phyloP scores from a whole-genome alignment of 2,888 invertebrate species.

The Xestobium rufovillosum region DNA sequence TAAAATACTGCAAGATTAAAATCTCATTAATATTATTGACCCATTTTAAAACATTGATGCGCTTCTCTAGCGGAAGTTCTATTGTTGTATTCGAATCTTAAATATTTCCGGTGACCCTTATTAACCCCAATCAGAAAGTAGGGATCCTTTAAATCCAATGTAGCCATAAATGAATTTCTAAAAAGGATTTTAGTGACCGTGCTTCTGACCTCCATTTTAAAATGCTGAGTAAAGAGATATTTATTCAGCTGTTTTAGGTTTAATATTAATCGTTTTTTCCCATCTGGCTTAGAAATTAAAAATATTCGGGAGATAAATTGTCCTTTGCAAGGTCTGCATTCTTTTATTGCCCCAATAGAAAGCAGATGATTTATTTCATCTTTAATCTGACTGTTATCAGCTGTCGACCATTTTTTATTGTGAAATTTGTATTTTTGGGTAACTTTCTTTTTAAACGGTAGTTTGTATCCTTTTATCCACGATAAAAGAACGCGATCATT shows the following conservation, averaged over 20 bases:
- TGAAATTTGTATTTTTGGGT: too few relatives aligned
- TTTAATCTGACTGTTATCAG: too few relatives aligned
- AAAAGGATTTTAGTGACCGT: slow-evolving; percentile 7
- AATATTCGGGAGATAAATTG: too few relatives aligned
- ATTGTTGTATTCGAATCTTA: slow-evolving; percentile 18
- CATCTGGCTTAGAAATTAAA: too few relatives aligned
- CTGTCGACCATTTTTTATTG: too few relatives aligned
- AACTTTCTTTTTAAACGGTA: too few relatives aligned
- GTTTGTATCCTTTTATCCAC: too few relatives aligned
- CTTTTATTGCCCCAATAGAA: too few relatives aligned
- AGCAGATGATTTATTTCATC: too few relatives aligned
- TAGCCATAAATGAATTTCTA: too few relatives aligned
- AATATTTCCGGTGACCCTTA: slow-evolving; percentile 16
- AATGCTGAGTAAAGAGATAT: slow-evolving; percentile 12
- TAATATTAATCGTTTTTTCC: slow-evolving; percentile 13
- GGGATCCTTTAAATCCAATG: slow-evolving; percentile 18
- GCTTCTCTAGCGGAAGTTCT: slow-evolving; percentile 14
- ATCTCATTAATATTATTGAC: slow-evolving; percentile 5
- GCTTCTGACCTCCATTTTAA: slow-evolving; percentile 17
- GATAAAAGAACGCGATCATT: too few relatives aligned
- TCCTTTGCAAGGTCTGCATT: too few relatives aligned
- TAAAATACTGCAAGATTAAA: slow-evolving; percentile 19
- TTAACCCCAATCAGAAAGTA: slow-evolving; percentile 18
- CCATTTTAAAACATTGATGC: slow-evolving; percentile 2
- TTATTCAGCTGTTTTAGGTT: slow-evolving; percentile 15